Conservation (phyloP, 2,797 vertebrate genomes). For the Ambastaia sidthimunki region DNA sequence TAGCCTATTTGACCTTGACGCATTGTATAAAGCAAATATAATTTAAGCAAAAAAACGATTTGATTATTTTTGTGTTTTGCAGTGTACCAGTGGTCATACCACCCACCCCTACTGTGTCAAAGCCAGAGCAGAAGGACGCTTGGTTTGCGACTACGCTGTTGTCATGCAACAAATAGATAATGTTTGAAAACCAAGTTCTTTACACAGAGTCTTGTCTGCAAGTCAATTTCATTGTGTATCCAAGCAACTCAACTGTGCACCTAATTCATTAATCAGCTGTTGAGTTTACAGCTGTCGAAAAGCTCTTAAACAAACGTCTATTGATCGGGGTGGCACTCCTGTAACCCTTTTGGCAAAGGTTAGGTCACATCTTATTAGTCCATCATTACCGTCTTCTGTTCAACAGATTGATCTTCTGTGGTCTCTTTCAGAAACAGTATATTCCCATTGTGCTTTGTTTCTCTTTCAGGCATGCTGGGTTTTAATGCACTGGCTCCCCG, state of each 20-base stretch:
- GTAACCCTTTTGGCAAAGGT: slow-evolving; percentile 41
- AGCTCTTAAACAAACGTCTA: slow-evolving; percentile 26
- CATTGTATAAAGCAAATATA: too few species aligned
- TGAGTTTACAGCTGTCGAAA: slow-evolving; percentile 34
- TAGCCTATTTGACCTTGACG: too few species aligned
- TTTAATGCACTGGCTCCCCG: slow-evolving; percentile 35
- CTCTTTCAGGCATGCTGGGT: slow-evolving; percentile 31
- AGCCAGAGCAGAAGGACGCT: neutral
- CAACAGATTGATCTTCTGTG: slow-evolving; percentile 10
- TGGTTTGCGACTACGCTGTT: neutral
- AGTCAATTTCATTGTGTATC: slow-evolving; percentile 7
- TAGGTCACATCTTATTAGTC: slow-evolving; percentile 43
- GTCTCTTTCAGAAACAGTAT: slow-evolving; percentile 6
- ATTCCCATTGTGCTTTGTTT: neutral
- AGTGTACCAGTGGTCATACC: neutral
- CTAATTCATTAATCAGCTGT: slow-evolving; percentile 29
- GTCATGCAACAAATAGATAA: neutral
- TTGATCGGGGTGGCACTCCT: slow-evolving; percentile 44
- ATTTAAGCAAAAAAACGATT: too few species aligned
- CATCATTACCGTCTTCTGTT: slow-evolving; percentile 34
- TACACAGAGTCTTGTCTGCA: neutral
- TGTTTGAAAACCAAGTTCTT: neutral
- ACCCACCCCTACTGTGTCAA: neutral
- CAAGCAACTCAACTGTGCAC: neutral
- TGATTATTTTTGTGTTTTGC: neutral